Percentiles rank a stretch among this genome's conserved stretches.
Conservation (phyloP, 2,888 invertebrate species). For the Pseudoips prasinana region DNA sequence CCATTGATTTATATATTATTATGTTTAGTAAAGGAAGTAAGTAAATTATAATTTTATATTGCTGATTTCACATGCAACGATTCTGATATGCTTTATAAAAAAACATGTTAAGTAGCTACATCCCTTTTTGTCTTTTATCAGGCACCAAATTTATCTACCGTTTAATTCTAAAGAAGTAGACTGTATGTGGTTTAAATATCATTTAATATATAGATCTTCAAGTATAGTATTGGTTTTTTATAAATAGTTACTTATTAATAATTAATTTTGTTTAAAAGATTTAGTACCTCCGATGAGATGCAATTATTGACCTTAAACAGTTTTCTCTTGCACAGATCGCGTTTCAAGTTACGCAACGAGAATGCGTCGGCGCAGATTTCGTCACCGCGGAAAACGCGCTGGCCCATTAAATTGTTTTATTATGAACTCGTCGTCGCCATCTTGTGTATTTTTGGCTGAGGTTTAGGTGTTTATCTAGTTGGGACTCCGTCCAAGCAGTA, state of each 20-base stretch:
- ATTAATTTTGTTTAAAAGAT: too few species aligned
- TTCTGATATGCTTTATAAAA: conserved; percentile 9
- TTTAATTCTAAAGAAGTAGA: too few species aligned
- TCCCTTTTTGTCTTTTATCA: too few species aligned
- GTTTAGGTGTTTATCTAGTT: conserved; percentile 80
- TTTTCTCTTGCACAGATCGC: conserved; percentile 74
- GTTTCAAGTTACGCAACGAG: conserved; percentile 74
- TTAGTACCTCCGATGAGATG: too few species aligned
- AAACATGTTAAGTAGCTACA: too few species aligned
- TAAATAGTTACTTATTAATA: too few species aligned
- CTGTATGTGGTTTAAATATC: too few species aligned
- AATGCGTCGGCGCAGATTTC: conserved; percentile 78
- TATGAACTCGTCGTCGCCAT: conserved; percentile 81
- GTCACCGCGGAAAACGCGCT: conserved; percentile 81
- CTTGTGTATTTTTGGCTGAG: conserved; percentile 80
- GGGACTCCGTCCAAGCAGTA: conserved; percentile 79
- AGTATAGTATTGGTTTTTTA: too few species aligned
- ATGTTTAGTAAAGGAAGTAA: conserved; percentile 18
- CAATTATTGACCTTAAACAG: conserved; percentile 70
- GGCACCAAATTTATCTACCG: too few species aligned
- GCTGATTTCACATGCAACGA: conserved; percentile 10
- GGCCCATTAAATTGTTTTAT: conserved; percentile 83
- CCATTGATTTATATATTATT: conserved; percentile 24
- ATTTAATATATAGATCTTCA: too few species aligned
- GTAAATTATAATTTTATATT: conserved; percentile 6